Base-by-base conservation (phyloP, 1,140 invertebrate species). In the Zaprionus lachaisei region DNA sequence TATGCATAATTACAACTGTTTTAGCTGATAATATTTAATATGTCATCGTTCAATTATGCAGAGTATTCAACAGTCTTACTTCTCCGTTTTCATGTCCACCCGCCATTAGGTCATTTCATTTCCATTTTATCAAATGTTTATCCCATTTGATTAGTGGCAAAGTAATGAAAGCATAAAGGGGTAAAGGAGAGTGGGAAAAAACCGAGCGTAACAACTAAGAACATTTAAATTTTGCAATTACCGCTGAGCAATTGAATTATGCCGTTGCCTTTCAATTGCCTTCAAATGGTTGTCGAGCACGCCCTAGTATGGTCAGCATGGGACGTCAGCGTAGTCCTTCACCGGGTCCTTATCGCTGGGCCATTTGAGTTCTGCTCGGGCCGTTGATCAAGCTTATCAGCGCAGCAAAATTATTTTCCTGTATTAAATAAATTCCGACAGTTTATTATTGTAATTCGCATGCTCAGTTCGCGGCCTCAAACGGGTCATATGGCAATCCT, bases 381-480 rank as follows among this genome's bases (percentile, higher is more conserved):
- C 77, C 70, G 83, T 87, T 83, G 83, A 87, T 89, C 83, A 87
- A 89, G 80, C 84, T 87, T 89, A 87, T 87, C 83, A 75, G 83
- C 80, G 78, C 61, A 70, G 67, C 80, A 70, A 86, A 86, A 72
- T 73, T 83, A 89, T 89, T 87, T 87, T 79, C 83, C 81, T 89
- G 83, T 74, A 85, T 86, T 72, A 87, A 89, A 87, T 89, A 89
- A 87, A 87, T 87, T 78, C 65, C 81, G 70, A 55, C 81, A 89
- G 73, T 87, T 87, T 87, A 87, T 87, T 87, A 87, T 87, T 87
- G 77, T 87, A 83, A 87, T 87, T 87, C 78, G 80, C 77, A 80
- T 89, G 80, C 67, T 73, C 63, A 80, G 87, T 80, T 69, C 67
- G 66, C 51, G 22, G 20, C 28, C 11, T 24, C 54, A 55, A 47